Evolutionary conservation across 2,888 invertebrate species (phyloP).

Genomic region (Lycaena phlaeas): DNA sequence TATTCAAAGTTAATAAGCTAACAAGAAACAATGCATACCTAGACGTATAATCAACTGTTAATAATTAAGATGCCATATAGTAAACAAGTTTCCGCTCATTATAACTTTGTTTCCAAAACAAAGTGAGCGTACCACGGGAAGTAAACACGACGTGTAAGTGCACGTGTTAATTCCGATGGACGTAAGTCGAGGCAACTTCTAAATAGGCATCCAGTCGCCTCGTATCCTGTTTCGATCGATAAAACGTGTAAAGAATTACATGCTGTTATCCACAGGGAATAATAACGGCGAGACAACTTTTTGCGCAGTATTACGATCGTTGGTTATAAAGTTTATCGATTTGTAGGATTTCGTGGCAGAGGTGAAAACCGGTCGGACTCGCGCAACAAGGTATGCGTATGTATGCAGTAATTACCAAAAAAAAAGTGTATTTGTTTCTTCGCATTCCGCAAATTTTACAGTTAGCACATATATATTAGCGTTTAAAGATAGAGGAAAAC

Average conservation of each 20-base stretch:
- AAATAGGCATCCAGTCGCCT: constrained; percentile 9
- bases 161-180: constrained; percentile 27
- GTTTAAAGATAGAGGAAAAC: too few relatives aligned
- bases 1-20: too few relatives aligned
- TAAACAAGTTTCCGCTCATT: constrained; percentile 15
- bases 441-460: too few relatives aligned
- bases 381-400: neutral
- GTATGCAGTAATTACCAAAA: too few relatives aligned
- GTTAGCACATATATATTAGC: too few relatives aligned
- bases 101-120: constrained; percentile 29
- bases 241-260: constrained; percentile 8
- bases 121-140: constrained; percentile 29
- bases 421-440: too few relatives aligned
- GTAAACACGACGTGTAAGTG: constrained; percentile 26
- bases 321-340: constrained; percentile 2
- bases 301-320: constrained; percentile 1
- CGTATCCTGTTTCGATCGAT: constrained; percentile 8
- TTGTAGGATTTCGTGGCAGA: neutral
- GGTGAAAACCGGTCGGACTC: neutral
- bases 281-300: constrained; percentile 1
- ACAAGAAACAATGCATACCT: too few relatives aligned
- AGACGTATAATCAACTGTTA: too few relatives aligned
- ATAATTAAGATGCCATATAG: neutral
- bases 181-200: constrained; percentile 10
- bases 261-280: neutral